Evolutionary conservation across 1,140 invertebrate species (phyloP).

Genomic region (Cyclina sinensis): DNA sequence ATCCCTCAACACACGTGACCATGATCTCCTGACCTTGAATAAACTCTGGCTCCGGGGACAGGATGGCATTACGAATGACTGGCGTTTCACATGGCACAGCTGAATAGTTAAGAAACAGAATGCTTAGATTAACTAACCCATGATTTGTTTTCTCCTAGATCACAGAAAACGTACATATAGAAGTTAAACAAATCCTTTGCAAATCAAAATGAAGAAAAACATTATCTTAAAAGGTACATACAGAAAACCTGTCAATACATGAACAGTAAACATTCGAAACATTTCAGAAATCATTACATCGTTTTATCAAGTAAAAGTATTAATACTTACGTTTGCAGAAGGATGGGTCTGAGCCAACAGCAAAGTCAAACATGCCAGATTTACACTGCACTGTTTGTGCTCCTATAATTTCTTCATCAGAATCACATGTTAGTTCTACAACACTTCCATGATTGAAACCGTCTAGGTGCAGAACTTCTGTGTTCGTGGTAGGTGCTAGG

Average conservation of each 20-base stretch:
- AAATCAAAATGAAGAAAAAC: too few relatives aligned
- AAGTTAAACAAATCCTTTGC: too few relatives aligned
- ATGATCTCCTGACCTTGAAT: neutral
- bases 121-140: too few relatives aligned
- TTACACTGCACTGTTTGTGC: conserved; percentile 27
- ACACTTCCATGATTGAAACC: conserved; percentile 29
- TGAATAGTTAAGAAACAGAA: too few relatives aligned
- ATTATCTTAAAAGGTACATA: too few relatives aligned
- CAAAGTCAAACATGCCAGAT: conserved; percentile 36
- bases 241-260: too few relatives aligned
- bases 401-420: conserved; percentile 18
- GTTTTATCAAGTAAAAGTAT: too few relatives aligned
- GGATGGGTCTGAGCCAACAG: neutral
- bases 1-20: conserved; percentile 25
- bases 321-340: neutral
- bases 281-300: too few relatives aligned
- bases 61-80: conserved; percentile 15
- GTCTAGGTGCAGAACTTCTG: neutral
- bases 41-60: neutral
- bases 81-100: conserved; percentile 34
- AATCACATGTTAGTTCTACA: neutral
- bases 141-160: too few relatives aligned
- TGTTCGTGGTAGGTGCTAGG: neutral
- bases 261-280: too few relatives aligned
- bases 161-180: too few relatives aligned